Percentiles rank a stretch among this genome's conserved stretches.
phyloP scores from a whole-genome alignment of 2,113 vertebrate species.

The Ammodytes dubius region DNA sequence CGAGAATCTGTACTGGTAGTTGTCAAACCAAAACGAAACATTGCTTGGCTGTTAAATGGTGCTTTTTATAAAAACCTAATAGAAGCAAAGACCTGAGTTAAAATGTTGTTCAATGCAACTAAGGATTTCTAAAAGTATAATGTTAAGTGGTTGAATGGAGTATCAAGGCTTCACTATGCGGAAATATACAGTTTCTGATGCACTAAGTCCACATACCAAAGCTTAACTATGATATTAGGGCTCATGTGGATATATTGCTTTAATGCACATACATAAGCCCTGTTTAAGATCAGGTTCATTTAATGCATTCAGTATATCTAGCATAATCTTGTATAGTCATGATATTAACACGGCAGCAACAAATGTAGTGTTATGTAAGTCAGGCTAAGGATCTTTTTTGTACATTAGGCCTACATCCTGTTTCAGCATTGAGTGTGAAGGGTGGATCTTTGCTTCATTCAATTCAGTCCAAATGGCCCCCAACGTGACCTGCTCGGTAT shows the following conservation, averaged over 20 bases:
- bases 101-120: background rate
- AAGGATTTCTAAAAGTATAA: background rate
- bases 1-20: background rate
- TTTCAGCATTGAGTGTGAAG: background rate
- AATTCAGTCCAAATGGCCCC: background rate
- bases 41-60: conserved; percentile 10
- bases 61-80: background rate
- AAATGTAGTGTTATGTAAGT: background rate
- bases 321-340: conserved; percentile 49
- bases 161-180: background rate
- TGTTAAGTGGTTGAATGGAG: background rate
- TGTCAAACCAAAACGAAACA: conserved; percentile 24
- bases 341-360: conserved; percentile 17
- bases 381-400: background rate
- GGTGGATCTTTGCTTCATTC: background rate
- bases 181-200: conserved; percentile 10
- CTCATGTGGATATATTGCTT: conserved; percentile 13
- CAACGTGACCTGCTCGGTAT: conserved; percentile 58
- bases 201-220: conserved; percentile 3
- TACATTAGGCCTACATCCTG: background rate
- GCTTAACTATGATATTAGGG: conserved; percentile 39
- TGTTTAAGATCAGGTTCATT: background rate
- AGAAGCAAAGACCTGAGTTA: background rate
- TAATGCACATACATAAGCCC: conserved; percentile 54
- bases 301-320: conserved; percentile 36